Evolutionary conservation across 1,140 invertebrate genomes (phyloP), one percentile per base, ranked within the genome.

Genomic region (Diuraphis noxia): DNA sequence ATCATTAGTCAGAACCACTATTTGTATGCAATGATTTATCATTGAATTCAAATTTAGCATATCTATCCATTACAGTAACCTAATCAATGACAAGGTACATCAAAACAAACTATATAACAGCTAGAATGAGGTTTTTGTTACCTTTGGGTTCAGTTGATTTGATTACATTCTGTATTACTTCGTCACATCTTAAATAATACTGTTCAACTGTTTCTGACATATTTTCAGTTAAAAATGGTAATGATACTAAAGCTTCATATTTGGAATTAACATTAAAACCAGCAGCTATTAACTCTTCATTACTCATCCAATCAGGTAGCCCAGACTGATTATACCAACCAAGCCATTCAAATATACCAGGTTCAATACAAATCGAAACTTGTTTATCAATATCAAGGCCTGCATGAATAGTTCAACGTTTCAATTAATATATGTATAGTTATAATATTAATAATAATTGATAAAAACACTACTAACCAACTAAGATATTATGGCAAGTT

Each of bases 261-360:
- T 95, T 94, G 36, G 94, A 92, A 93, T 97, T 96, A 1, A 99
- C 95, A 92, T 97, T 97, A 92, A 96, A 97, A 17, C 97, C 97
- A 56, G 96, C 96, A 17, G 95, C 95, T 6, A 94, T 94, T 8
- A 98, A 94, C 93, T 98, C 98, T 10, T 95, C 94, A 2, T 94
- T 94, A 36, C 95, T 96, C 95, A 98, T 96, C 95, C 97, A 99
- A 36, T 95, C 95, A 25, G 97, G 97, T 93, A 97, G 94, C 0
- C 95, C 95, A 89, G 96, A 96, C 8, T 96, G 95, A 49, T 81
- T 91, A 94, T 98, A 98, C 98, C 98, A 99, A n/a, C 96, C 96
- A 92, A 98, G 95, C 97, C 97, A 99, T 94, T 99, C 98, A 94
- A 98, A 99, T 34, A 99, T 93, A 2, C 97, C 97, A 0, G 98